Conservation (phyloP, 35 echinoderm and acorn worm species). For the Heliocidaris erythrogramma region DNA sequence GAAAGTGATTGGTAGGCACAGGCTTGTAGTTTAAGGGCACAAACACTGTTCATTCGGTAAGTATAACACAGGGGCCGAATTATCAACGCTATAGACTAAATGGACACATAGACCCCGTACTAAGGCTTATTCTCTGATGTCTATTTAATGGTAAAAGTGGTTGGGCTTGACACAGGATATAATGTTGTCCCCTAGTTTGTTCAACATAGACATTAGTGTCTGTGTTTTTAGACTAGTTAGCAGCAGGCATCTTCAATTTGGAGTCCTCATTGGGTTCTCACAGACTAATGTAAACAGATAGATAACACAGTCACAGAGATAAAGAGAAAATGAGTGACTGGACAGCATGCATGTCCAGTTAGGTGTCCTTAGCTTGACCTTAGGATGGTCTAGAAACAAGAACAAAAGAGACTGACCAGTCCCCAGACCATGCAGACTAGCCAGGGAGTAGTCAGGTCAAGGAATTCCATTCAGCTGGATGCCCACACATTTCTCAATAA, state of each 20-base stretch:
- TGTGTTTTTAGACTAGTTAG: background rate
- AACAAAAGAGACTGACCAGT: background rate
- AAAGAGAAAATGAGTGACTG: background rate
- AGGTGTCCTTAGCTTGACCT: background rate
- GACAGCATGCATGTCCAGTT: background rate
- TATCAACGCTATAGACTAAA: no score
- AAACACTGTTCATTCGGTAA: no score
- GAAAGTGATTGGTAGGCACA: no score
- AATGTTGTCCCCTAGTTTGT: background rate
- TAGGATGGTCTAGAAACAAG: background rate
- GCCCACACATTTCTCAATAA: background rate
- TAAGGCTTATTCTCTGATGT: no score
- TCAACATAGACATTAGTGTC: background rate
- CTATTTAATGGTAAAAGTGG: no score
- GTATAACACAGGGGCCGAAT: no score
- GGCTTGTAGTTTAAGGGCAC: no score
- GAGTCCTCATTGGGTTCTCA: background rate
- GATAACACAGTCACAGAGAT: background rate
- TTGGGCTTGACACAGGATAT: background rate
- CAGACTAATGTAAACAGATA: background rate
- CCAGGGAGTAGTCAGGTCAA: background rate
- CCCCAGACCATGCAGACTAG: background rate
- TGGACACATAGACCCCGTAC: no score
- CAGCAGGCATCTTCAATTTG: no score
- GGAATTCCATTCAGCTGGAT: background rate